A percentile compares a stretch with the other conserved stretches of the same genome.
Evolutionary conservation across 2,113 vertebrate species (phyloP).

Genomic region (Vanacampus margaritifer): DNA sequence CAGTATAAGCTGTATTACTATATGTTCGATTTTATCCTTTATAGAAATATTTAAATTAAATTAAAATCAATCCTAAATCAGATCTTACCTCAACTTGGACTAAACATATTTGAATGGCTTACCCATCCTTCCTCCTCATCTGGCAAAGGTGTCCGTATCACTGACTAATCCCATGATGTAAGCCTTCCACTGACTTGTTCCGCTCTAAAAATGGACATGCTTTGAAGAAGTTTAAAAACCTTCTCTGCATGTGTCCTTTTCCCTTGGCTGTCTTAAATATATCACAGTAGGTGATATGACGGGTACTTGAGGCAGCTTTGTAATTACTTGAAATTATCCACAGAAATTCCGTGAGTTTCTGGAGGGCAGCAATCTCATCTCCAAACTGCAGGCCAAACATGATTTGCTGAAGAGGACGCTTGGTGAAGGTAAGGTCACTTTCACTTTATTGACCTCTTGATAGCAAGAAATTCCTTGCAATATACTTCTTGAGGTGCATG

Average conservation of each 20-base stretch:
- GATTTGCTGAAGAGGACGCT: constrained; percentile 93
- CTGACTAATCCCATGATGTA: constrained; percentile 14
- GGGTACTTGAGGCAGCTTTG: constrained; percentile 26
- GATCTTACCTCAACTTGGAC: not conserved
- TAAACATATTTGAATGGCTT: not conserved
- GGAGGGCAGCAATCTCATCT: constrained; percentile 97
- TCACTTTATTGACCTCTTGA: not conserved
- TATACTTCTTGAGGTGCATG: constrained; percentile 48
- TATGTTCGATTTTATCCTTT: not conserved
- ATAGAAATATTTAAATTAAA: not conserved
- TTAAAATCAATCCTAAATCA: not conserved
- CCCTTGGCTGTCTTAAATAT: constrained; percentile 46
- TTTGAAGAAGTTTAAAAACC: constrained; percentile 51
- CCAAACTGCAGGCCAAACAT: constrained; percentile 97
- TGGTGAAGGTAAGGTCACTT: constrained; percentile 80
- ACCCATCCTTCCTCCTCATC: constrained; percentile 3
- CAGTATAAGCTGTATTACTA: not conserved
- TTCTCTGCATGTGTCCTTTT: constrained; percentile 31
- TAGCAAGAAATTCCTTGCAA: not conserved
- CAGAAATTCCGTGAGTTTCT: constrained; percentile 98
- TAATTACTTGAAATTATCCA: constrained; percentile 68
- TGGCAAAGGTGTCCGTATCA: not conserved
- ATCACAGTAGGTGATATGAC: constrained; percentile 27
- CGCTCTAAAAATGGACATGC: constrained; percentile 47
- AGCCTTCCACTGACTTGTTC: constrained; percentile 29